Percentiles rank a stretch among this genome's conserved stretches.
Conservation (phyloP, 1,140 invertebrate species). For the Apis florea region DNA sequence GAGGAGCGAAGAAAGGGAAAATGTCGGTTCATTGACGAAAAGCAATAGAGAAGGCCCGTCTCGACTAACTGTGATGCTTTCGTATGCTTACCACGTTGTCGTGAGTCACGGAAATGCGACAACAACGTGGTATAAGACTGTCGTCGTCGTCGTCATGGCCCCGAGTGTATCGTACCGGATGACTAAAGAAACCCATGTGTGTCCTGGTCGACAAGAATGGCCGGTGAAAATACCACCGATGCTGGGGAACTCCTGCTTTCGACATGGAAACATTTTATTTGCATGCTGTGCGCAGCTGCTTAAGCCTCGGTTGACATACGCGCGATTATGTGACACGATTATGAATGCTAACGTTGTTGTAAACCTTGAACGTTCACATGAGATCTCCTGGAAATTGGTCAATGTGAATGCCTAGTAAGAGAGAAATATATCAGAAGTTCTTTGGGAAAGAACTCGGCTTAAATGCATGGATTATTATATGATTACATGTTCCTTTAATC, state of each 20-base stretch:
- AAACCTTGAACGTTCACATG: no score
- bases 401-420: no score
- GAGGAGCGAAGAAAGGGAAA: conserved; percentile 16
- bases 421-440: no score
- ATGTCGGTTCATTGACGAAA: conserved; percentile 59
- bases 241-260: neutral
- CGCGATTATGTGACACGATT: conserved; percentile 13
- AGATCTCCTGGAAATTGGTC: no score
- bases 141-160: neutral
- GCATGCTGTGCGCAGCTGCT: neutral
- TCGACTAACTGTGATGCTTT: conserved; percentile 8
- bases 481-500: no score
- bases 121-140: neutral
- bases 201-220: neutral
- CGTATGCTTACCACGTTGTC: conserved; percentile 16
- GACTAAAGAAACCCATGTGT: neutral
- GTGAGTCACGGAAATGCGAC: conserved; percentile 9
- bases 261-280: neutral
- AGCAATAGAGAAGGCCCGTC: conserved; percentile 24
- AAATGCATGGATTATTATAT: no score
- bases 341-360: neutral
- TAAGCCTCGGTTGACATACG: neutral
- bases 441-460: no score
- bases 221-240: conserved; percentile 3
- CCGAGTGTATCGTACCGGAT: neutral